phyloP scores from a whole-genome alignment of 2,797 vertebrate genomes.

The Poliocrania exsul region DNA sequence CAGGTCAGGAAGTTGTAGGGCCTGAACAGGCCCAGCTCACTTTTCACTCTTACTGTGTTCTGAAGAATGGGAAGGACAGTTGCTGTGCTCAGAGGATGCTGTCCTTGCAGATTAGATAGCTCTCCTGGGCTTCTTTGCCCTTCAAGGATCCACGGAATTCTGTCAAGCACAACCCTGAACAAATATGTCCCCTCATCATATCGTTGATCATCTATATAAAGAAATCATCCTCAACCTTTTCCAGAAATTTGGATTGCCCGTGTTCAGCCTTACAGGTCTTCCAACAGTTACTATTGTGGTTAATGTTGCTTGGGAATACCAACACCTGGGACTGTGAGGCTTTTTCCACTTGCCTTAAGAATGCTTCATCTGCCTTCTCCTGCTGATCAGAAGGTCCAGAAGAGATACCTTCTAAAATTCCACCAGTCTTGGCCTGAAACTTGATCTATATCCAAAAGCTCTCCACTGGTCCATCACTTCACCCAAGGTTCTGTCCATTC shows the following conservation, averaged over 20 bases:
- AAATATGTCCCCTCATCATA: background rate
- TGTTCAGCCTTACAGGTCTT: background rate
- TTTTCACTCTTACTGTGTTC: background rate
- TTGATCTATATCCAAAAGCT: background rate
- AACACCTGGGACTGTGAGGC: accelerated
- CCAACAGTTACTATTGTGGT: background rate
- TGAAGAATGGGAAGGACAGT: background rate
- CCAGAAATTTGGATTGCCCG: background rate
- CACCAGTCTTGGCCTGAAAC: background rate
- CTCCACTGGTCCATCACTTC: background rate
- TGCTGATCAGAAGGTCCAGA: background rate
- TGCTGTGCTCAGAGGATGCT: background rate
- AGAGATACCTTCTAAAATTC: background rate
- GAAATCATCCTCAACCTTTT: background rate
- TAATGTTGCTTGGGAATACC: background rate
- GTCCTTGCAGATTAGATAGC: background rate
- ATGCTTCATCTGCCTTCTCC: background rate
- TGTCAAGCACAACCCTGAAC: background rate
- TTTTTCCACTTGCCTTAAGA: background rate
- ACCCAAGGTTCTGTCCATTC: background rate
- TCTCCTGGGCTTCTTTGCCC: background rate
- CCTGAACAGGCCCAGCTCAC: background rate
- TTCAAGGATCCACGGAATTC: background rate
- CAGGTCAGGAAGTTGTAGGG: background rate
- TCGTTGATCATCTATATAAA: background rate